A percentile compares a stretch with the other conserved stretches of the same genome.
phyloP scores from a whole-genome alignment of 2,113 vertebrate species.

The Campylomormyrus numenius region DNA sequence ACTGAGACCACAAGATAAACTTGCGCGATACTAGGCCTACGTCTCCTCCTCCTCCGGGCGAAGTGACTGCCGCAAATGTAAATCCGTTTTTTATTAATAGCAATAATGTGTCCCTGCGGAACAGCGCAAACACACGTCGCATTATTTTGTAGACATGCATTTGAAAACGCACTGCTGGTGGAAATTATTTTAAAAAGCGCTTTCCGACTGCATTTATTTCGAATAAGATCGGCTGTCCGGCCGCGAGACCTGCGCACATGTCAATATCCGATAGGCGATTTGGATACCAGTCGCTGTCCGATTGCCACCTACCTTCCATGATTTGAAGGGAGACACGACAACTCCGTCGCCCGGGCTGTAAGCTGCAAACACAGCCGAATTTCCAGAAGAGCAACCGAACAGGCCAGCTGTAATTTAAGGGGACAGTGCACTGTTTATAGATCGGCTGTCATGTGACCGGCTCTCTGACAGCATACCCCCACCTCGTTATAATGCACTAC shows the following conservation, averaged over 20 bases:
- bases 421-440: conserved; percentile 21
- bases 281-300: neutral
- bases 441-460: conserved; percentile 44
- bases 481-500: conserved; percentile 17
- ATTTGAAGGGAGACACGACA: conserved; percentile 35
- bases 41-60: neutral
- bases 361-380: conserved; percentile 14
- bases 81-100: neutral
- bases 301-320: conserved; percentile 54
- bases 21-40: neutral
- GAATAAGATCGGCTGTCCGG: neutral
- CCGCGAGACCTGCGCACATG: neutral
- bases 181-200: neutral
- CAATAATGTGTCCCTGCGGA: neutral
- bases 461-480: conserved; percentile 39
- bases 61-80: neutral
- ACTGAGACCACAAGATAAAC: neutral
- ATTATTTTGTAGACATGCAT: neutral
- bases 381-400: conserved; percentile 26
- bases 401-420: conserved; percentile 45
- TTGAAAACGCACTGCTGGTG: neutral
- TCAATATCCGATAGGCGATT: neutral
- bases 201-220: neutral
- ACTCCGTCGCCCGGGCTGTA: conserved; percentile 30
- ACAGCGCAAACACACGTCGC: neutral